These are phyloP conservation scores for Chondrilla cf. caribensis DNA, from an alignment of 37 sponge, comb jelly and placozoan species.

Conservation along the genomic window DNA sequence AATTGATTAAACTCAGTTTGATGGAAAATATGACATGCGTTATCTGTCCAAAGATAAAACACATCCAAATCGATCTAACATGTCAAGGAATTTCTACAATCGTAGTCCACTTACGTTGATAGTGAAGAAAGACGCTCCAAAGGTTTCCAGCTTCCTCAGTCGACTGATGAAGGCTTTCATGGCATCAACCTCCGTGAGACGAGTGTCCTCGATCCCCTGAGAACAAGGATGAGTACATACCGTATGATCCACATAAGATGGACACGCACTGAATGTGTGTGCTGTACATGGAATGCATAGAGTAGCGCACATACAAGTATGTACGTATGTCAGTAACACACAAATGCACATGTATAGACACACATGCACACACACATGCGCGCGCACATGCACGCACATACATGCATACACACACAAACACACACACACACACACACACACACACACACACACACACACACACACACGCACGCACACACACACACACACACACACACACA, in stretches of 20 bases:
- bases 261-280: neutral
- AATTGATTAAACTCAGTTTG: no score
- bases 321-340: no score
- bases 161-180: constrained; percentile 36
- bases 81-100: neutral
- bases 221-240: neutral
- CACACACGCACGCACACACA: neutral
- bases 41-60: no score
- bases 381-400: neutral
- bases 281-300: no score
- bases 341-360: neutral
- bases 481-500: neutral
- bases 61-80: no score
- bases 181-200: constrained; percentile 11
- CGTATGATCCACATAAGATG: neutral
- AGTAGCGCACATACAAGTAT: neutral
- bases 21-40: no score
- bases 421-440: neutral
- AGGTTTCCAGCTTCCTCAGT: constrained; percentile 38
- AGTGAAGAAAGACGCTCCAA: constrained; percentile 36
- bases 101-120: constrained; percentile 23
- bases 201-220: constrained; percentile 14
- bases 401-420: constrained; percentile 9
- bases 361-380: neutral
- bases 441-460: no score